Evolutionary conservation across 2,113 vertebrate species (phyloP).

Genomic region (Alouatta palliata): DNA sequence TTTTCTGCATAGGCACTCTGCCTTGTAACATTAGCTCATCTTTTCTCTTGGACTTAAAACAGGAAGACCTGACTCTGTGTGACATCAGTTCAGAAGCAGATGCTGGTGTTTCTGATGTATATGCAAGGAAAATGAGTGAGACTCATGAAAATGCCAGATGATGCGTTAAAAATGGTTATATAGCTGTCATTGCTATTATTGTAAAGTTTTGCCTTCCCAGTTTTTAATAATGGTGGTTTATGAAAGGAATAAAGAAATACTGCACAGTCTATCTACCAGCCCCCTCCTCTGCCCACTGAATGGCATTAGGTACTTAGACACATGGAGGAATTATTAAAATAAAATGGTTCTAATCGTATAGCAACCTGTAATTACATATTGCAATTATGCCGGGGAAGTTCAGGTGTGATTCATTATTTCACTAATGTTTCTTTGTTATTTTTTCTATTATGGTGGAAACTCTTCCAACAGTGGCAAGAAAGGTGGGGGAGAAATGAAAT

Average conservation of each 20-base stretch:
- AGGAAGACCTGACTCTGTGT: neutral
- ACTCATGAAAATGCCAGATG: neutral
- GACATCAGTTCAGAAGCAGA: neutral
- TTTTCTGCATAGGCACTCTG: neutral
- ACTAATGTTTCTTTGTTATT: neutral
- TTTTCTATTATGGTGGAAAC: neutral
- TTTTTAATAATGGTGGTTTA: neutral
- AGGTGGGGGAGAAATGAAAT: neutral
- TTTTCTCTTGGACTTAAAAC: constrained; percentile 28
- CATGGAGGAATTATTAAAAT: constrained; percentile 40
- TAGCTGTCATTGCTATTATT: neutral
- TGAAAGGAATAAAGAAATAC: constrained; percentile 6
- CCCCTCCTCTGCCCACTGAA: neutral
- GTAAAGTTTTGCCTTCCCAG: neutral
- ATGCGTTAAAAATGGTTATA: fast-evolving
- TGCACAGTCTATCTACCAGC: neutral
- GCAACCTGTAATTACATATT: constrained; percentile 36
- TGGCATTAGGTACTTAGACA: neutral
- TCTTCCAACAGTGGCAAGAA: neutral
- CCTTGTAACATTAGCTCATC: neutral
- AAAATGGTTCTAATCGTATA: constrained; percentile 58
- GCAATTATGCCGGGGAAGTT: neutral
- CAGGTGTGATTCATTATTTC: constrained; percentile 41
- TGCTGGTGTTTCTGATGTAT: no score
- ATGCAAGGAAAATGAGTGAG: neutral